phyloP scores from a whole-genome alignment of 2,888 invertebrate species.

The Chloromyia formosa region DNA sequence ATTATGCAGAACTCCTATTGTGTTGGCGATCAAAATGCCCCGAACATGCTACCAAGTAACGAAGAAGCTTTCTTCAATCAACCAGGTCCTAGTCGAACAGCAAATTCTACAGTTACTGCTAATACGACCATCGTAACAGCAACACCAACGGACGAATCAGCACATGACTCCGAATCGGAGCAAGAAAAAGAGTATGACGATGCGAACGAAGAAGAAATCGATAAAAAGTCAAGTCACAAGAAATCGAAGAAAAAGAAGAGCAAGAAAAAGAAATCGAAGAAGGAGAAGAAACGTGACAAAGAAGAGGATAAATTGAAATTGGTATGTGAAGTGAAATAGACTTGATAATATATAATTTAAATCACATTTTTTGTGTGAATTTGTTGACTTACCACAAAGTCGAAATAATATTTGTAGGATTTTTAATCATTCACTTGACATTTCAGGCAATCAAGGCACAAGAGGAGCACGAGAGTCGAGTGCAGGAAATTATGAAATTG shows the following conservation, averaged over 20 bases:
- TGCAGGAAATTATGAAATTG: constrained; percentile 71
- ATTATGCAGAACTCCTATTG: constrained; percentile 75
- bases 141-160: background rate
- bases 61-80: background rate
- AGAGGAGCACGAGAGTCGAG: constrained; percentile 69
- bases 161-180: constrained; percentile 29
- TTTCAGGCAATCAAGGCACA: constrained; percentile 72
- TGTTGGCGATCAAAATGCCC: constrained; percentile 39
- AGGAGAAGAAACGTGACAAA: constrained; percentile 58
- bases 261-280: constrained; percentile 62
- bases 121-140: constrained; percentile 16
- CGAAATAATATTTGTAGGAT: too few relatives aligned
- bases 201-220: constrained; percentile 58
- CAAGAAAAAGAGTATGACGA: constrained; percentile 53
- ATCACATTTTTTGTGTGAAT: too few relatives aligned
- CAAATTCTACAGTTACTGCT: background rate
- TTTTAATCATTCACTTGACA: background rate
- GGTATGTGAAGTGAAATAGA: constrained; percentile 56
- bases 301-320: constrained; percentile 68
- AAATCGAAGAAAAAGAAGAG: constrained; percentile 53
- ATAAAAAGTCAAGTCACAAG: constrained; percentile 60
- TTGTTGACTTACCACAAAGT: too few relatives aligned
- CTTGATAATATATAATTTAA: too few relatives aligned
- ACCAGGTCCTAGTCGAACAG: background rate
- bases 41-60: constrained; percentile 28